Evolutionary conservation across 1,140 invertebrate species (phyloP).

Genomic region (Sitobion miscanthi): DNA sequence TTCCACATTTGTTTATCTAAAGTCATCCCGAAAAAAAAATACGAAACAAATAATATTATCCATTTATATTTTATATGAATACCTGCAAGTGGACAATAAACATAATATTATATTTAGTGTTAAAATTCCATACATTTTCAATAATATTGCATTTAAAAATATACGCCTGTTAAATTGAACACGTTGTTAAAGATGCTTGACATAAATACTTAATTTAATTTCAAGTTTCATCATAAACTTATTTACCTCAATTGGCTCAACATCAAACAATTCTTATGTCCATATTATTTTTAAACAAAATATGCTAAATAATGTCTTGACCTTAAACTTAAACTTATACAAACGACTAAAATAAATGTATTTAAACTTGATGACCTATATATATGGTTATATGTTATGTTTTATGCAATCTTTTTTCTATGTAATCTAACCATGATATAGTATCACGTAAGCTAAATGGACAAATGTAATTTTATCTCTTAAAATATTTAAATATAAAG

Average conservation of each 20-base stretch:
- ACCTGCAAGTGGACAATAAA: neutral
- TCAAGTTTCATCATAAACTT: neutral
- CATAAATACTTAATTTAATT: neutral
- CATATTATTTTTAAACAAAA: neutral
- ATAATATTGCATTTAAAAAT: neutral
- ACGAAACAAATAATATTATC: neutral
- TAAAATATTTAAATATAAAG: neutral
- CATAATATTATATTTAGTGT: too few relatives aligned
- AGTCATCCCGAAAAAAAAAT: too few relatives aligned
- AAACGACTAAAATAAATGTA: neutral
- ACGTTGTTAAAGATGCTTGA: neutral
- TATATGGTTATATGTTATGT: neutral
- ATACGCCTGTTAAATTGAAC: neutral
- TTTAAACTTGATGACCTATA: conserved; percentile 24
- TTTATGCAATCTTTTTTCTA: neutral
- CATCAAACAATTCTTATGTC: neutral
- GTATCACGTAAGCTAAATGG: neutral
- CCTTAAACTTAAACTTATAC: conserved; percentile 10
- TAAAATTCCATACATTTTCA: neutral
- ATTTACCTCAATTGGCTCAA: neutral
- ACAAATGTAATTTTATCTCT: neutral
- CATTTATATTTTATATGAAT: neutral
- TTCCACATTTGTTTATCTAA: too few relatives aligned
- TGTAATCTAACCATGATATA: neutral
- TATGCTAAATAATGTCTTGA: neutral